phyloP scores from a whole-genome alignment of 2,113 vertebrate species.

The Chaenogobius annularis region DNA sequence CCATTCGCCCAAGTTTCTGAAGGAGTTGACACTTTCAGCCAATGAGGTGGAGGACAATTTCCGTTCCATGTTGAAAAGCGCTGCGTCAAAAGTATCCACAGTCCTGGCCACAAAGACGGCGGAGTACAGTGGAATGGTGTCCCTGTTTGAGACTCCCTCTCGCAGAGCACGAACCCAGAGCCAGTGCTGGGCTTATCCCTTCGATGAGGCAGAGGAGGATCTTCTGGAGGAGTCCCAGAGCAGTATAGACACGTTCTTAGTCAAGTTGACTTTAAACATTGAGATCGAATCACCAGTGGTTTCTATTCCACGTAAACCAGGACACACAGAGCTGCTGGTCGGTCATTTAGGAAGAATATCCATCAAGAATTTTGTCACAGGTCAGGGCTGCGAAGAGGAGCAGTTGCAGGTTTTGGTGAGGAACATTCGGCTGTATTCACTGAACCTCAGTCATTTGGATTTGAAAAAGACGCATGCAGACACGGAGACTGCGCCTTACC shows the following conservation, averaged over 20 bases:
- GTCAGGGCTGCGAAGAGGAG: slow-evolving; percentile 84
- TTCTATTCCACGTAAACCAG: slow-evolving; percentile 90
- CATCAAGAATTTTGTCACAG: slow-evolving; percentile 89
- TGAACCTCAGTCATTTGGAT: slow-evolving; percentile 84
- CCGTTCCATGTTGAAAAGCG: slow-evolving; percentile 89
- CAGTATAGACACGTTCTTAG: slow-evolving; percentile 77
- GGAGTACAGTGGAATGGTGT: slow-evolving; percentile 96
- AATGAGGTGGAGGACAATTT: slow-evolving; percentile 96
- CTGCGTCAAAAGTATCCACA: slow-evolving; percentile 92
- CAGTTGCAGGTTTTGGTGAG: slow-evolving; percentile 91
- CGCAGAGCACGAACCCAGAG: slow-evolving; percentile 77
- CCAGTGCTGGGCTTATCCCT: slow-evolving; percentile 67
- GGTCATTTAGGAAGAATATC: slow-evolving; percentile 93
- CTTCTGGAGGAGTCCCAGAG: slow-evolving; percentile 60
- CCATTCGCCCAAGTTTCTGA: slow-evolving; percentile 93
- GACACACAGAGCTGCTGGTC: slow-evolving; percentile 89
- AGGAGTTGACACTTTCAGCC: slow-evolving; percentile 90
- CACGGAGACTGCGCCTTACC: slow-evolving; percentile 7
- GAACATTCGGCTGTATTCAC: slow-evolving; percentile 93
- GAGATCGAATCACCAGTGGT: slow-evolving; percentile 95
- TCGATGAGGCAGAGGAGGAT: slow-evolving; percentile 79
- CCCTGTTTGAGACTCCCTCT: slow-evolving; percentile 85
- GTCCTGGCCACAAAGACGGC: slow-evolving; percentile 94
- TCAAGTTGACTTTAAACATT: slow-evolving; percentile 90
- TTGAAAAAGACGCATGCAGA: slow-evolving; percentile 54